Evolutionary conservation across 2,797 vertebrate genomes (phyloP).

Genomic region (Onychomys torridus): DNA sequence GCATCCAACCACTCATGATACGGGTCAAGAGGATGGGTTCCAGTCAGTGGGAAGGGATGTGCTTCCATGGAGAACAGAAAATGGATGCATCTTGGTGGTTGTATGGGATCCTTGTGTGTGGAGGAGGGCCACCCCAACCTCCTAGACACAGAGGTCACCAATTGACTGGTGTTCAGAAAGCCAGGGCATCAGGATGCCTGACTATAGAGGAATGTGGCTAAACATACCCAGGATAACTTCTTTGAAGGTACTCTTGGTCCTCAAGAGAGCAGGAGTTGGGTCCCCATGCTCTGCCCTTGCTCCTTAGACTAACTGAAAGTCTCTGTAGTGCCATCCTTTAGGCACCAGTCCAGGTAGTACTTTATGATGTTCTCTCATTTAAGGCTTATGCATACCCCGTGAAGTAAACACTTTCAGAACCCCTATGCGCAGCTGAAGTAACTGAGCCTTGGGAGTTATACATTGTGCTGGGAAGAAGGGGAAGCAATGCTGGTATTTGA

Average conservation of each 20-base stretch:
- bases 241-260: background rate
- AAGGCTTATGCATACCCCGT: accelerated
- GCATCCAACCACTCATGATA: background rate
- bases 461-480: background rate
- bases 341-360: accelerated
- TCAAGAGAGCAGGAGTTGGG: background rate
- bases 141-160: background rate
- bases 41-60: background rate
- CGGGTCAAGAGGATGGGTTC: background rate
- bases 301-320: background rate
- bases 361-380: background rate
- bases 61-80: background rate
- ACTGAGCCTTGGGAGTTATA: background rate
- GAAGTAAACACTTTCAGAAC: background rate
- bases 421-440: background rate
- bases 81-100: background rate
- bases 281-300: background rate
- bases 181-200: background rate
- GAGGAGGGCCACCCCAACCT: background rate
- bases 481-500: background rate
- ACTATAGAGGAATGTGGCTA: no score
- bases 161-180: no score
- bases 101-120: background rate
- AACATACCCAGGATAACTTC: background rate
- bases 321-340: background rate